Evolutionary conservation across 2,888 invertebrate genomes (phyloP).

Genomic region (Hydraecia micacea): DNA sequence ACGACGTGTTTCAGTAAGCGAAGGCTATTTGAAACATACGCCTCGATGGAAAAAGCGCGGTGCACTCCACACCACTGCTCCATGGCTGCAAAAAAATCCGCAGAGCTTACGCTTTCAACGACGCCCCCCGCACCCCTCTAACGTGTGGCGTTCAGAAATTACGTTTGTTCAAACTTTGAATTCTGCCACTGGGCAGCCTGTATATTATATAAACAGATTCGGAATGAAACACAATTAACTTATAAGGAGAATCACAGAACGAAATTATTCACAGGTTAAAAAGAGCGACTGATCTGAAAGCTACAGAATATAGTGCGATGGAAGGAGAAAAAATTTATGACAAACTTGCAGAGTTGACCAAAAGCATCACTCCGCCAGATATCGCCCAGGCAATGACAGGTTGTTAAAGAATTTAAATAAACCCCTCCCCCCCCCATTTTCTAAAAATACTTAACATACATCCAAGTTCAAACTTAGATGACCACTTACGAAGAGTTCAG

Average conservation of each 20-base stretch:
- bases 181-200: too few species aligned
- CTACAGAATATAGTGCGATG: slow-evolving; percentile 72
- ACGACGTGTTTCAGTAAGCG: too few species aligned
- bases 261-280: slow-evolving; percentile 74
- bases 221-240: slow-evolving; percentile 1
- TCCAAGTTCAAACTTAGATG: not conserved
- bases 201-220: not conserved
- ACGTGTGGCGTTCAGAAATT: too few species aligned
- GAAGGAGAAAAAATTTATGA: slow-evolving; percentile 73
- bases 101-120: too few species aligned
- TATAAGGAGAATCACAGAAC: not conserved
- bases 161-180: too few species aligned
- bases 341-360: slow-evolving; percentile 69
- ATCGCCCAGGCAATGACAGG: slow-evolving; percentile 77
- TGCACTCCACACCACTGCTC: too few species aligned
- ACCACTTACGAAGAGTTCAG: not conserved
- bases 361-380: slow-evolving; percentile 73
- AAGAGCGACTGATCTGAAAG: slow-evolving; percentile 72
- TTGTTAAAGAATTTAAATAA: slow-evolving; percentile 42
- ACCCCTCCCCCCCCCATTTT: not conserved
- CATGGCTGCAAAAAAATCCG: too few species aligned
- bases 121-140: too few species aligned
- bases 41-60: too few species aligned
- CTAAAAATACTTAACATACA: not conserved
- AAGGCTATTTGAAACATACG: too few species aligned